Evolutionary conservation across 1,140 invertebrate genomes (phyloP).

Genomic region (Teleogryllus occipitalis): DNA sequence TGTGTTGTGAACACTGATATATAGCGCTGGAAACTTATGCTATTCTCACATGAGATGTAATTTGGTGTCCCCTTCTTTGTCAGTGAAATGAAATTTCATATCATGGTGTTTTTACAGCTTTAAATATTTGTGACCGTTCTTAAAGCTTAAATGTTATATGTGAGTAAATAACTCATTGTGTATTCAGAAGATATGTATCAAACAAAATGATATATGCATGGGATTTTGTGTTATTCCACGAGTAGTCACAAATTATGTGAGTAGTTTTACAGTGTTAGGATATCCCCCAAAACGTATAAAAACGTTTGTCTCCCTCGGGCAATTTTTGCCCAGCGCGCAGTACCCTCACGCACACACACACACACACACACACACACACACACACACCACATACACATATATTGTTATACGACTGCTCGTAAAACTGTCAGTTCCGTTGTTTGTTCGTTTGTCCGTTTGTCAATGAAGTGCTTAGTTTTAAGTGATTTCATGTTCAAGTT

Average conservation of each 20-base stretch:
- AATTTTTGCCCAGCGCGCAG: background rate
- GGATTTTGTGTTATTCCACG: background rate
- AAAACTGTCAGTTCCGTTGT: background rate
- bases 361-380: too few species aligned
- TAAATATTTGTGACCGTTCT: background rate
- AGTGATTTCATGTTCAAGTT: too few species aligned
- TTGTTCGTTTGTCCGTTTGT: background rate
- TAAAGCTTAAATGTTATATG: constrained; percentile 2
- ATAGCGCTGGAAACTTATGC: background rate
- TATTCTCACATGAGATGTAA: background rate
- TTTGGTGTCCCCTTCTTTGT: background rate
- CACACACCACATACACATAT: background rate
- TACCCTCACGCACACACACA: too few species aligned
- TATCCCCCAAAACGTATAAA: background rate
- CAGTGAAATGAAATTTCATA: background rate
- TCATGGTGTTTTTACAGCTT: background rate
- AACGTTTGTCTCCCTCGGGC: background rate
- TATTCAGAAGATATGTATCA: background rate
- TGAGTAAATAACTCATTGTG: background rate
- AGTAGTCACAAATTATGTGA: background rate
- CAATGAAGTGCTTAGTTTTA: background rate
- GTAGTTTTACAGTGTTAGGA: background rate
- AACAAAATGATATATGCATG: background rate
- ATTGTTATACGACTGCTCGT: background rate
- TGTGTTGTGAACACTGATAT: constrained; percentile 1